phyloP scores from a whole-genome alignment of 1,140 invertebrate species.

The Atta cephalotes region DNA sequence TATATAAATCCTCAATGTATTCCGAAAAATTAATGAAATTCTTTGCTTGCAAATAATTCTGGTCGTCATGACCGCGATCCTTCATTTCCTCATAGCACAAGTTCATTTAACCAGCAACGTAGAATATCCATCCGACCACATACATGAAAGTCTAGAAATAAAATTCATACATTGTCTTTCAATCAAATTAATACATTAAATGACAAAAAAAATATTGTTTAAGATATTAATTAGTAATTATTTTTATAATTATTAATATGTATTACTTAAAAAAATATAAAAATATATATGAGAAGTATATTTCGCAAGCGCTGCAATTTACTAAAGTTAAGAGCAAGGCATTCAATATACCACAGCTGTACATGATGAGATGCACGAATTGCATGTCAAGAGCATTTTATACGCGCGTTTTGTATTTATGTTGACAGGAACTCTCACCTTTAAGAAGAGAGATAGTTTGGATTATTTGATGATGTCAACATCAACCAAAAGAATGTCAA shows the following conservation, averaged over 20 bases:
- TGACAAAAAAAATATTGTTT: neutral
- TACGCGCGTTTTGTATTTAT: constrained; percentile 30
- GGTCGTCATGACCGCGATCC: constrained; percentile 5
- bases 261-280: neutral
- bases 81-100: neutral
- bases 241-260: neutral
- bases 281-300: neutral
- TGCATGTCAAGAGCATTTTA: constrained; percentile 9
- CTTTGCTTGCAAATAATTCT: constrained; percentile 59
- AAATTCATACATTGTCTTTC: neutral
- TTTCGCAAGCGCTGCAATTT: neutral
- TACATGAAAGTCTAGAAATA: constrained; percentile 53
- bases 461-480: neutral
- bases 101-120: constrained; percentile 20
- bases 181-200: neutral
- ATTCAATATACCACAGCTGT: constrained; percentile 36
- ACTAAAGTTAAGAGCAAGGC: constrained; percentile 36
- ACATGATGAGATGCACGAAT: constrained; percentile 43
- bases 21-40: constrained; percentile 36
- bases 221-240: neutral
- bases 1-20: constrained; percentile 62
- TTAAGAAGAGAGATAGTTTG: constrained; percentile 12
- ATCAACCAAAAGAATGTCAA: constrained; percentile 19
- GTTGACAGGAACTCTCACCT: constrained; percentile 12
- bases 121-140: constrained; percentile 61